Evolutionary conservation across 2,888 invertebrate genomes (phyloP), one percentile per base, ranked within the genome.

Genomic region (Drosophila testacea): DNA sequence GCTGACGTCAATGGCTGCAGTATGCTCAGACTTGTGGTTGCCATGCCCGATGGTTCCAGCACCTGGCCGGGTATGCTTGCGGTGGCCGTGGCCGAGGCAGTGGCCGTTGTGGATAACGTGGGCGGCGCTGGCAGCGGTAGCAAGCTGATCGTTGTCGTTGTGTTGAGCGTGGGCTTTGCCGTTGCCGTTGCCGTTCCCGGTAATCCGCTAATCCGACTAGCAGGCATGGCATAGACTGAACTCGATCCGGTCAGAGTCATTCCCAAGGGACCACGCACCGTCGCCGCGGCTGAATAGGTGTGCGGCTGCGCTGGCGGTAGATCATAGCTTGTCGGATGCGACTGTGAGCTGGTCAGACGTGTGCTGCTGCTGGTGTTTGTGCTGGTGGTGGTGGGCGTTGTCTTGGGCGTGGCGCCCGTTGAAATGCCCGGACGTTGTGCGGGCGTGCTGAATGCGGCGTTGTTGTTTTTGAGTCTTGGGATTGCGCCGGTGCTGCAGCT

Each of bases 231-330:
- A 34, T 89, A 90, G 4, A 72, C 77, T n/a, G 85, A 87, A 22
- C 75, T 82, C 57, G 90, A 84, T 1, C 85, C 83, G 28, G 80
- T 80, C n/a, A 90, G 52, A 27, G 90, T 77, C 89, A 91, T 91
- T 57, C 88, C 90, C 38, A 91, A 73, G 0, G 91, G 90, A 32
- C 91, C 90, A 48, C 91, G 89, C 22, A 91, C 77, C 11, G 90
- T 88, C 11, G 86, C 78, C 28, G 79, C 51, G 4, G 90, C 90
- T 48, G 85, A 86, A 39, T 90, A 91, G 55, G 90, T 91, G 72
- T 91, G 91, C 46, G 92, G 91, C 75, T 82, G 87, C 62, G 89
- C 79, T 60, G 88, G 79, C 51, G 90, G 91, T 71, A 91, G 87
- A 79, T 91, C 91, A 65, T 90, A 82, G 78, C 73, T 72, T 13